phyloP scores from a whole-genome alignment of 2,797 vertebrate species.

The Rhyacichthys aspro region DNA sequence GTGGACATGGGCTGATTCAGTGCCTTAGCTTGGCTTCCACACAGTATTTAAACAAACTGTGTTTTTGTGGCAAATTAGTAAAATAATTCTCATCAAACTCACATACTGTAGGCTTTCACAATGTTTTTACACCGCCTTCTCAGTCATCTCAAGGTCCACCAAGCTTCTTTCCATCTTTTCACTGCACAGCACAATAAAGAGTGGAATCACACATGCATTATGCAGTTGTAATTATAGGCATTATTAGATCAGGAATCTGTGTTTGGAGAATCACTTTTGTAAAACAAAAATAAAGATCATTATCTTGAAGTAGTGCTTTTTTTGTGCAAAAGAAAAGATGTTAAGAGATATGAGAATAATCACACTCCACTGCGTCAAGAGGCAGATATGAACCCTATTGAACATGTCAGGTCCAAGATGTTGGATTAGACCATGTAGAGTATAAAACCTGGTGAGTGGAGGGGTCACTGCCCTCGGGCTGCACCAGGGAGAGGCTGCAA shows the following conservation, averaged over 20 bases:
- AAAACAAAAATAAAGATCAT: slow-evolving; percentile 44
- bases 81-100: slow-evolving; percentile 64
- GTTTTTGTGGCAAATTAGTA: not conserved
- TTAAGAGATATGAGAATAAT: slow-evolving; percentile 77
- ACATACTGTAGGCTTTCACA: slow-evolving; percentile 79
- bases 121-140: slow-evolving; percentile 89
- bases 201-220: slow-evolving; percentile 61
- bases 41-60: slow-evolving; percentile 1
- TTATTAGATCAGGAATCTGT: slow-evolving; percentile 58
- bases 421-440: slow-evolving; percentile 74
- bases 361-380: slow-evolving; percentile 81
- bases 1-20: not conserved
- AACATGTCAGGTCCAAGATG: slow-evolving; percentile 81
- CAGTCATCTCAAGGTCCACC: slow-evolving; percentile 77
- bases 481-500: slow-evolving; percentile 85
- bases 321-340: slow-evolving; percentile 87
- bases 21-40: not conserved
- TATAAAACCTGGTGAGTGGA: slow-evolving; percentile 67
- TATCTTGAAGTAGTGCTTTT: slow-evolving; percentile 60
- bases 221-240: slow-evolving; percentile 34
- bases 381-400: slow-evolving; percentile 90
- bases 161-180: slow-evolving; percentile 85
- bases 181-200: slow-evolving; percentile 77
- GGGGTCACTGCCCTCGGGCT: slow-evolving; percentile 69
- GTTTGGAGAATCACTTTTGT: slow-evolving; percentile 48